Percentiles rank a stretch among this genome's conserved stretches.
phyloP scores from a whole-genome alignment of 2,888 invertebrate species.

The Cremastinae sp. region DNA sequence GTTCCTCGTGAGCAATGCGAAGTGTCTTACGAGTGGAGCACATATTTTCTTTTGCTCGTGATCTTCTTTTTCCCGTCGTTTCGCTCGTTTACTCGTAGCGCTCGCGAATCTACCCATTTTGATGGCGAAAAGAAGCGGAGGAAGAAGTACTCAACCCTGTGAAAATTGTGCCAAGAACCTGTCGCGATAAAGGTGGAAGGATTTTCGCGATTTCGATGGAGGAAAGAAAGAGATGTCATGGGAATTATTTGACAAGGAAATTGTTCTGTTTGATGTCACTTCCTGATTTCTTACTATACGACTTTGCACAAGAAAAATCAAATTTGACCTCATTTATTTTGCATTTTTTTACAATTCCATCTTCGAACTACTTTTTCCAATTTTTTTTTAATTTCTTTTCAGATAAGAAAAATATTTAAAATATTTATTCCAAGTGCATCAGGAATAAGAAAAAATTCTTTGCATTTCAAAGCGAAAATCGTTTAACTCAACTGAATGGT shows the following conservation, averaged over 20 bases:
- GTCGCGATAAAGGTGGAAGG: constrained; percentile 7
- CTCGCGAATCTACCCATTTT: constrained; percentile 29
- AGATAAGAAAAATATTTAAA: too few species aligned
- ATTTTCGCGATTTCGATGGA: constrained; percentile 26
- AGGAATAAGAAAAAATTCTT: too few species aligned
- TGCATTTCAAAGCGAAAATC: too few species aligned
- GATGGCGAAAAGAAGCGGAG: constrained; percentile 19
- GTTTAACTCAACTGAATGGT: too few species aligned
- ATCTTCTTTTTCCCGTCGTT: constrained; percentile 22
- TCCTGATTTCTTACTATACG: constrained; percentile 65
- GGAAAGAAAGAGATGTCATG: constrained; percentile 41
- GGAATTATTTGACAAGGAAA: constrained; percentile 73
- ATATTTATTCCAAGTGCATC: too few species aligned
- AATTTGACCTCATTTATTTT: constrained; percentile 34
- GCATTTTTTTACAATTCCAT: constrained; percentile 20
- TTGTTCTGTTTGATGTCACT: constrained; percentile 73
- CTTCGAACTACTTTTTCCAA: too few species aligned
- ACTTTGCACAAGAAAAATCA: constrained; percentile 44
- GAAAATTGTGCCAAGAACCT: constrained; percentile 49
- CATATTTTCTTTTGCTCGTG: constrained; percentile 10
- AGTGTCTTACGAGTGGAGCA: constrained; percentile 5
- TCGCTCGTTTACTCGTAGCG: constrained; percentile 24
- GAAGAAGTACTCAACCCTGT: not conserved
- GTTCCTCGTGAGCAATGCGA: not conserved
- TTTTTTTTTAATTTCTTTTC: too few species aligned